Evolutionary conservation across 37 sponge, comb jelly and placozoan genomes (phyloP), one percentile per base, ranked within the genome.

Genomic region (Beroe forskalii): DNA sequence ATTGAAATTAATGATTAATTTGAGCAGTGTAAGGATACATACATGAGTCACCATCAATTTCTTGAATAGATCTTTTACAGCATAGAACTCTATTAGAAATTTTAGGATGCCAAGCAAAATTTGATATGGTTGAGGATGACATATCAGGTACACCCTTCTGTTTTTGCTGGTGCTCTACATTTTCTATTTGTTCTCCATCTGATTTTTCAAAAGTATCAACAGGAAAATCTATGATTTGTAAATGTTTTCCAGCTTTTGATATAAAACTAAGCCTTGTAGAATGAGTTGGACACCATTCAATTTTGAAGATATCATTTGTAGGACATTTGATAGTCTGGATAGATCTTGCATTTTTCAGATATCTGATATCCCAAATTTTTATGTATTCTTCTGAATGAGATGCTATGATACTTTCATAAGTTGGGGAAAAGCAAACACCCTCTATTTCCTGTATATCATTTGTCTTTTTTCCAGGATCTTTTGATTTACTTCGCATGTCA

Each of bases 331-430:
- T 23, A 25, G 40, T 44, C n/a, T 44, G 48, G 35, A 80, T 38
- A 12, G 86, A 23, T 12, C 55, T 80, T 22, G 86, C 55, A n/a
- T 35, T 43, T 38, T 80, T 80, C 19, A 80, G n/a, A 80, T 24
- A 44, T 48, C 86, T 39, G n/a, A 35, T 80, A 23, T 80, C 86
- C 86, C 86, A 80, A 6, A 80, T 41, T 42, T 80, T 80, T n/a
- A 80, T 37, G 35, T 80, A 80, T 43, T 80, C 86, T 12, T 80
- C 86, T 42, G 86, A 80, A 42, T 80, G 86, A 23, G 86, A 80
- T 25, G 86, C 86, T 6, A 80, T 1, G 27, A 80, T 80, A 42
- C 42, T 32, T 23, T 80, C 86, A 42, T 80, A 80, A 28, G 28
- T 80, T 42, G 86, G 86, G 20, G 86, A 80, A 25, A 80, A 80